phyloP scores from a whole-genome alignment of 2,797 vertebrate species.

The Paguma larvata region DNA sequence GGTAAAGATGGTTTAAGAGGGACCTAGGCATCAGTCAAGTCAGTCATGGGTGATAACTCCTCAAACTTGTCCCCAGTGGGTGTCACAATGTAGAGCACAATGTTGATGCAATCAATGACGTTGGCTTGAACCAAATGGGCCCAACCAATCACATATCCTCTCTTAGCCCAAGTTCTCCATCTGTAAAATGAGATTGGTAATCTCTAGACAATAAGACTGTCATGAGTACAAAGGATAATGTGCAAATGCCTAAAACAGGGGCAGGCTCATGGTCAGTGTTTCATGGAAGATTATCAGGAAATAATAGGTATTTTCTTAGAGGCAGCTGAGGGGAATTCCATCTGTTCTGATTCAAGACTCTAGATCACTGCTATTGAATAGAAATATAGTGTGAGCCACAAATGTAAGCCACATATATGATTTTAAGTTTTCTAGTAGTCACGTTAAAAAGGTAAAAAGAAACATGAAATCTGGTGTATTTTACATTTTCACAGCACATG shows the following conservation, averaged over 20 bases:
- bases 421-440: not conserved
- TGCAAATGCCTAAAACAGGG: not conserved
- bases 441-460: not conserved
- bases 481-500: not conserved
- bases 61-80: not conserved
- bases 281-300: not conserved
- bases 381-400: not conserved
- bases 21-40: not conserved
- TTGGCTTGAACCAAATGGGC: not conserved
- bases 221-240: not conserved
- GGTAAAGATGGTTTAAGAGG: not conserved
- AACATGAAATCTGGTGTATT: not conserved
- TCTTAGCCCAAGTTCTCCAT: not conserved
- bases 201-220: not conserved
- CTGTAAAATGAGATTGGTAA: not conserved
- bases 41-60: not conserved
- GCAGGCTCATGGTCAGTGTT: not conserved
- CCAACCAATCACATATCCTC: not conserved
- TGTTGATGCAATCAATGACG: not conserved
- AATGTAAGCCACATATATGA: not conserved
- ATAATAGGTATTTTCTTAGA: not conserved
- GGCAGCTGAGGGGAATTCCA: not conserved
- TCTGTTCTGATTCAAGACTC: not conserved
- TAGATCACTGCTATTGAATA: not conserved
- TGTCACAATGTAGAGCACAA: not conserved